Base-by-base conservation (phyloP, 2,113 vertebrate species). In the Syngnathoides biaculeatus region DNA sequence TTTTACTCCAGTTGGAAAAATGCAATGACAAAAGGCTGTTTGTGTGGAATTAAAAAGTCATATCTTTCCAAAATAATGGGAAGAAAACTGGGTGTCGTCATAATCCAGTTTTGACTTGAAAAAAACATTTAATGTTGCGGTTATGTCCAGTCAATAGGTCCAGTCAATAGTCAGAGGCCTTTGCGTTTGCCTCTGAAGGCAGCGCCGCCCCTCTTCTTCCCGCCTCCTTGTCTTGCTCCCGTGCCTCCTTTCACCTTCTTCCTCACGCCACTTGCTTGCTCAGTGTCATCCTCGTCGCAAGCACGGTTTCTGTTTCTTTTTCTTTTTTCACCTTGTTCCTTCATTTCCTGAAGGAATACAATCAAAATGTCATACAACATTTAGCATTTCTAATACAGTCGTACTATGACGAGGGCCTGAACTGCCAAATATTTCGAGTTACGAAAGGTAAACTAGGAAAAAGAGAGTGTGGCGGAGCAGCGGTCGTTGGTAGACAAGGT, bases 301-400 rank as follows among this genome's bases (percentile, higher is more conserved):
- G 92, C 88, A 2, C 75, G 89, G 20, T 92, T 89, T 66, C 84
- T 88, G 0, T 88, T 75, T 8, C 94, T 89, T 39, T 94, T 98
- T 90, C 88, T 93, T 81, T 96, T 97, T 53, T 97, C 95, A 14
- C 92, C 93, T 7, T 94, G 93, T 72, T 99, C 96, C 73, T 94
- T 92, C 84, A 99, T 86, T 87, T 99, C 95, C 97, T 98, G 82
- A 62, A 62, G 5, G 9, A 61, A 61, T 14, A 40, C 5, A 24
- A 61, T 13, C 11, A 15, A 19, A 61, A 39, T 22, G 20, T 12
- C 11, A 22, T 9, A 24, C n/a, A n/a, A n/a, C n/a, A n/a, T n/a
- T n/a, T n/a, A n/a, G 45, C 15, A 17, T 47, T 47, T 47, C 5
- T 47, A 47, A 47, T 47, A 7, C 30, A 35, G 30, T 35, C 4